Evolutionary conservation across 2,113 vertebrate genomes (phyloP), one percentile per base, ranked within the genome.

Genomic region (Sander vitreus): DNA sequence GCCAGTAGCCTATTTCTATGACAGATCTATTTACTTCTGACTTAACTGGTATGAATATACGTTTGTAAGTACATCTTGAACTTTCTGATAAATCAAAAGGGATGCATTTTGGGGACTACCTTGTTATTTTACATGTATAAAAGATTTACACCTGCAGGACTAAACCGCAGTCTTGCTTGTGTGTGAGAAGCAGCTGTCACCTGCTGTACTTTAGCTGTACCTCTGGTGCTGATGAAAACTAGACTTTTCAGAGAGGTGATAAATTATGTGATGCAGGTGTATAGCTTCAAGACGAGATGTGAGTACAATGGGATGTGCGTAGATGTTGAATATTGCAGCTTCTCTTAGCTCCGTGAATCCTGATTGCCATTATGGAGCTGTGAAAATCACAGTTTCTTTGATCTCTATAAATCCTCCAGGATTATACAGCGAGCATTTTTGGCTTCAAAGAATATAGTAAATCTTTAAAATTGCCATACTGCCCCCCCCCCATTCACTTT

Each of bases 311-410:
- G 16, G 50, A 10, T 27, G 21, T 54, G 36, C 33, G 54, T 55
- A 62, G n/a, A 51, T 69, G 63, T 50, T 57, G 14, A 64, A 72
- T 55, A 67, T 13, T 84, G 25, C 25, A 57, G 27, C 57, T 21
- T 70, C 36, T 27, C 30, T 47, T 21, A 19, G 47, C 50, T 58
- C 58, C 2, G 2, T 70, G 25, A 60, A 72, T 65, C 25, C 55
- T 57, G 47, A 67, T 51, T 63, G 39, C 6, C 30, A 47, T 73
- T 69, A 73, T 69, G 64, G 27, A 73, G 27, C 21, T 60, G 23
- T n/a, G 21, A 45, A 54, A 21, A 48, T 76, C 19, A 54, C 16
- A 57, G 63, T 74, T 83, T 75, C 65, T 64, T 67, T 77, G 21
- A 80, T 71, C 59, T 47, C 15, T 73, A 70, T 5, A 65, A 75